A percentile compares a stretch with the other conserved stretches of the same genome.
Evolutionary conservation across 2,888 invertebrate species (phyloP).

Genomic region (Mimas tiliae): DNA sequence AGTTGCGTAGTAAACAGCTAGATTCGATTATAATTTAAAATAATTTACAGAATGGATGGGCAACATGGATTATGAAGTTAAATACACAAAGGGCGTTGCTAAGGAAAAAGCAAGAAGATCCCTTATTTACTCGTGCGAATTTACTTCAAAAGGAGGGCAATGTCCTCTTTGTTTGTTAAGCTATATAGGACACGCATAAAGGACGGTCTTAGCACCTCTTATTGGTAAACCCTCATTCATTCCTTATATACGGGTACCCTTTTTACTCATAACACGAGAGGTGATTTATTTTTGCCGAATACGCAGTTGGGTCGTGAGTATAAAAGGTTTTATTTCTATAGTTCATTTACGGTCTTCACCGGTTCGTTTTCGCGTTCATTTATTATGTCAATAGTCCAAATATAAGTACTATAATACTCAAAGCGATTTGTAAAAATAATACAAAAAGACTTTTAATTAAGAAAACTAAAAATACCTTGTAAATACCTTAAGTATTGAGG

Average conservation of each 20-base stretch:
- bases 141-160: conserved; percentile 13
- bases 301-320: background rate
- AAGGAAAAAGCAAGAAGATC: background rate
- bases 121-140: background rate
- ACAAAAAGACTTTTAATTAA: no score
- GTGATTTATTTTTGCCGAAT: background rate
- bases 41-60: background rate
- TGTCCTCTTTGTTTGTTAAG: conserved; percentile 1
- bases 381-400: background rate
- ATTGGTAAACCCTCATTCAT: background rate
- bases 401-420: background rate
- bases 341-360: background rate
- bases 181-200: conserved; percentile 5
- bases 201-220: background rate
- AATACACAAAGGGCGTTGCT: conserved; percentile 13
- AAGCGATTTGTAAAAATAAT: no score
- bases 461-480: no score
- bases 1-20: no score
- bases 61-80: background rate
- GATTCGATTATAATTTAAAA: no score
- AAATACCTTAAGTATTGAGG: no score
- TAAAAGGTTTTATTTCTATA: background rate
- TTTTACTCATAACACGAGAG: background rate
- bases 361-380: background rate
- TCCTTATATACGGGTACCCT: background rate